Evolutionary conservation across 2,113 vertebrate genomes (phyloP).

Genomic region (Syngnathus scovelli): DNA sequence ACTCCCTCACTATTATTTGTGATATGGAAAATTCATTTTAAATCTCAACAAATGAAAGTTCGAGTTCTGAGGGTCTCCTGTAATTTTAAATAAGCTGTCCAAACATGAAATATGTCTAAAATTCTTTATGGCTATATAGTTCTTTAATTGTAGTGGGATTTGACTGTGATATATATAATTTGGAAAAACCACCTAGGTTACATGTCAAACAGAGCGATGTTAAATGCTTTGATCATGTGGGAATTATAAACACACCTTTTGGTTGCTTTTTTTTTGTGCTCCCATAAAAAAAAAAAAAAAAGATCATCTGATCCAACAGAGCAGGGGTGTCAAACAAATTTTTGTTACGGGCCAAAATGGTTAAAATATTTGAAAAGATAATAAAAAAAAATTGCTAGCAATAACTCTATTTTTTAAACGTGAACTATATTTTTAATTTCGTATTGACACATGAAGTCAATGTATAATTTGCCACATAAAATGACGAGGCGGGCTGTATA

Average conservation of each 20-base stretch:
- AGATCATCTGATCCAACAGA: slow-evolving; percentile 24
- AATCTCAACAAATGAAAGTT: not conserved
- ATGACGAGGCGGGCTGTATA: too few species aligned
- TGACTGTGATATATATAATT: slow-evolving; percentile 42
- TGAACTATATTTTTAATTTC: too few species aligned
- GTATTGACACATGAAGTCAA: too few species aligned
- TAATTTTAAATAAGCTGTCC: slow-evolving; percentile 18
- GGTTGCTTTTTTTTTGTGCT: slow-evolving; percentile 13
- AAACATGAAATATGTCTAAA: slow-evolving; percentile 19
- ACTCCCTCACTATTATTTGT: not conserved
- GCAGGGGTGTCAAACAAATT: slow-evolving; percentile 1
- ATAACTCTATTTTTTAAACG: too few species aligned
- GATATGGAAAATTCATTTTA: not conserved
- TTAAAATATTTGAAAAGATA: too few species aligned
- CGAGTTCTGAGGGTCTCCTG: not conserved
- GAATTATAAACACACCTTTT: slow-evolving; percentile 29
- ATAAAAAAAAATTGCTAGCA: too few species aligned
- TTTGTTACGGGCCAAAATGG: too few species aligned
- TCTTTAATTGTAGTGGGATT: slow-evolving; percentile 29
- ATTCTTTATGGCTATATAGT: slow-evolving; percentile 22
- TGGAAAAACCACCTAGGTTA: slow-evolving; percentile 20
- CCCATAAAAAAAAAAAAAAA: slow-evolving; percentile 16
- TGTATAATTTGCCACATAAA: too few species aligned
- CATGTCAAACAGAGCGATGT: slow-evolving; percentile 8
- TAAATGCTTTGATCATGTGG: slow-evolving; percentile 22